Evolutionary conservation across 2,888 invertebrate genomes (phyloP), one percentile per base, ranked within the genome.

Genomic region (Sipha maydis): DNA sequence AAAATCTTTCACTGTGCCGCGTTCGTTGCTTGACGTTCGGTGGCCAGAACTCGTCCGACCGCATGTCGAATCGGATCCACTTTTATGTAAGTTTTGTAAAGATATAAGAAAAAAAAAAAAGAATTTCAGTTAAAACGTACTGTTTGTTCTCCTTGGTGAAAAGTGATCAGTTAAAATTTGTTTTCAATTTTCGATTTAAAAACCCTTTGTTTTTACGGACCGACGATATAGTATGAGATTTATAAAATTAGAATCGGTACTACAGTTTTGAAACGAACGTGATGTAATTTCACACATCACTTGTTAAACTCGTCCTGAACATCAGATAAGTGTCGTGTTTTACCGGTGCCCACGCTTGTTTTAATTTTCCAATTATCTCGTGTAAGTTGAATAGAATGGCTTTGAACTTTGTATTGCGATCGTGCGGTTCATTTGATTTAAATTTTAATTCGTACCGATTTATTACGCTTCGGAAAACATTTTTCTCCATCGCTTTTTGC

Each of bases 241-340:
- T 11, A 25, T 56, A 78, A 31, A 78, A 78, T 78, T 78, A 78
- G 31, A 78, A 78, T 54, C 21, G 31, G 78, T 31, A 25, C 54
- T 4, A 54, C 25, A 56, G 9, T 77, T 77, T 77, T 54, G 28
- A 78, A 78, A 54, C 9, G 19, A 78, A 31, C 21, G 31, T 28
- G 54, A 77, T 78, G 54, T 78, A 78, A 54, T 78, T 78, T 78
- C 21, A 78, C 31, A 78, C 78, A 54, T 41, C 31, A 31, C 78
- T 78, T 78, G 54, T 56, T 54, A 78, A 78, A 78, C 19, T 28
- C 54, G 31, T 21, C 1, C 21, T 19, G 28, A 28, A 78, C 48
- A 77, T 77, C 48, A 48, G 48, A 41, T 28, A 77, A 77, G 41
- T 77, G 77, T 9, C 28, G 8, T 77, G 28, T 77, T 77, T 11